Evolutionary conservation across 1,140 invertebrate species (phyloP).

Genomic region (Orchestia grillus): DNA sequence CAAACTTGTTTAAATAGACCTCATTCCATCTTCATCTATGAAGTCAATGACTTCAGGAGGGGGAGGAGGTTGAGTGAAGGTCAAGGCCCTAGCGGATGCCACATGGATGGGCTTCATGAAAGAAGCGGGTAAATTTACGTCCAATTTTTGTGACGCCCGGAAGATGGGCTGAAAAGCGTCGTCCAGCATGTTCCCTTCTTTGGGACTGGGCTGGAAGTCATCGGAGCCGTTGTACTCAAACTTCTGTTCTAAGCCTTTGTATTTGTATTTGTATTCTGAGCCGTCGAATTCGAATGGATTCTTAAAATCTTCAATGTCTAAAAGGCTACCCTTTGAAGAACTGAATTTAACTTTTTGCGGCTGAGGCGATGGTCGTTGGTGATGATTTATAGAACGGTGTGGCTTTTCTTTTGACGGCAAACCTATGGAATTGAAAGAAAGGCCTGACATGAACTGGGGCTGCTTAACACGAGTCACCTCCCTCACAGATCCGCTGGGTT

Average conservation of each 20-base stretch:
- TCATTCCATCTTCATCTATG: not conserved
- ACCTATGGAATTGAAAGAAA: slow-evolving; percentile 24
- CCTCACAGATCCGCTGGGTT: not conserved
- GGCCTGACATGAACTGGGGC: slow-evolving; percentile 23
- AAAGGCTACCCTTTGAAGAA: not conserved
- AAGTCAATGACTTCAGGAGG: slow-evolving; percentile 39
- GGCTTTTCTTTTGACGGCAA: not conserved
- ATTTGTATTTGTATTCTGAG: not conserved
- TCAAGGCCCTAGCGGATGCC: not conserved
- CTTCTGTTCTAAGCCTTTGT: not conserved
- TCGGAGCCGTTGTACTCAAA: slow-evolving; percentile 3
- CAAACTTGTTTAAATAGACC: not conserved
- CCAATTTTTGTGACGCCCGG: slow-evolving; percentile 19
- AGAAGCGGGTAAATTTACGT: slow-evolving; percentile 9
- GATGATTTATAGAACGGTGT: not conserved
- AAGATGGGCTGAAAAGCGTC: slow-evolving; percentile 41
- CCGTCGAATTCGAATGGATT: not conserved
- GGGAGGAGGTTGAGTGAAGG: not conserved
- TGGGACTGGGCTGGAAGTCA: slow-evolving; percentile 24
- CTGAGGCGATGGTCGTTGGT: not conserved
- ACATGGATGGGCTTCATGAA: slow-evolving; percentile 44
- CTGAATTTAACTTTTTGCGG: not conserved
- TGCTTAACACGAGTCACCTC: slow-evolving; percentile 28
- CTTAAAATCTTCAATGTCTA: not conserved
- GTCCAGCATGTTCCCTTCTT: slow-evolving; percentile 42